A percentile compares a stretch with the other conserved stretches of the same genome.
Conservation (phyloP, 2,888 invertebrate species). For the Zaprionus lineosus region DNA sequence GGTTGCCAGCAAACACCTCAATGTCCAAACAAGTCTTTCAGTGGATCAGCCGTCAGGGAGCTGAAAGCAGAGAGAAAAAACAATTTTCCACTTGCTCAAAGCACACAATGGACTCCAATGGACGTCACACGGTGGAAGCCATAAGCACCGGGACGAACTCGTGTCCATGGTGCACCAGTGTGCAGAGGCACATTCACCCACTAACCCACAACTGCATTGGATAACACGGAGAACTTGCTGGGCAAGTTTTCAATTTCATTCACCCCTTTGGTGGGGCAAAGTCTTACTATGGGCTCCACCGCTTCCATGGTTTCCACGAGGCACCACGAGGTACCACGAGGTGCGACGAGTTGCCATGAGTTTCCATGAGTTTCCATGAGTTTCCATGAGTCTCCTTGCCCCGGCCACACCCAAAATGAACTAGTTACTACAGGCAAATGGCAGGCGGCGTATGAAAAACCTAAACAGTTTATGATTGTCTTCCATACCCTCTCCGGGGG, state of each 20-base stretch:
- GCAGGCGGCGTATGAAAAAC: conserved; percentile 25
- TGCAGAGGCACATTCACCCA: conserved; percentile 76
- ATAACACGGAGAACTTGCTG: conserved; percentile 33
- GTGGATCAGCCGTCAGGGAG: too few relatives aligned
- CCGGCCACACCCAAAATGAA: conserved; percentile 47
- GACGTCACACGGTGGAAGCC: too few relatives aligned
- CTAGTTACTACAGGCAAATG: conserved; percentile 44
- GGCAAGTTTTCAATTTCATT: conserved; percentile 55
- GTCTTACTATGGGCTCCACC: too few relatives aligned
- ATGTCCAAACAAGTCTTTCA: too few relatives aligned
- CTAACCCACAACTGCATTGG: conserved; percentile 70
- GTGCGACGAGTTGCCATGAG: conserved; percentile 6
- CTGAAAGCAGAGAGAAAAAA: too few relatives aligned
- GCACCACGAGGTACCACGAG: too few relatives aligned
- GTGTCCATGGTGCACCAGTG: conserved; percentile 59
- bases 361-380: conserved; percentile 8
- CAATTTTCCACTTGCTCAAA: too few relatives aligned
- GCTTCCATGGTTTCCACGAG: too few relatives aligned
- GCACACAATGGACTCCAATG: too few relatives aligned
- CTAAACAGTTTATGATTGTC: conserved; percentile 32
- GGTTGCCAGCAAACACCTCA: too few relatives aligned
- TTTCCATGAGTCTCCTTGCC: neutral
- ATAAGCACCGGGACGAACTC: conserved; percentile 22
- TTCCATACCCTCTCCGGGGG: conserved; percentile 15
- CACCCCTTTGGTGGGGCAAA: conserved; percentile 31